A percentile compares a stretch with the other conserved stretches of the same genome.
phyloP scores from a whole-genome alignment of 2,113 vertebrate species.

The Bungarus multicinctus region DNA sequence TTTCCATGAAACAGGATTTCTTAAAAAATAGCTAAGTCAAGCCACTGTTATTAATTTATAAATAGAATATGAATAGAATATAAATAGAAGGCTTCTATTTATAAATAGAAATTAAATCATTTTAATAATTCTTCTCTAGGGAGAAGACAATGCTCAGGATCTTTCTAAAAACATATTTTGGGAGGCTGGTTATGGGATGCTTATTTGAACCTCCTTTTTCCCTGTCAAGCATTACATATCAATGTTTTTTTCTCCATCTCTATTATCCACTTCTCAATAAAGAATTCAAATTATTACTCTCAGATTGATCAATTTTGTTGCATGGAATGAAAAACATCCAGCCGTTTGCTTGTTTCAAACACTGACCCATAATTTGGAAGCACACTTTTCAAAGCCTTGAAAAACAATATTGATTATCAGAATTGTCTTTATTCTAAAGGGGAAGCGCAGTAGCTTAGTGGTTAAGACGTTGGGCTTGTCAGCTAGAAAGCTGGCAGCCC shows the following conservation, averaged over 20 bases:
- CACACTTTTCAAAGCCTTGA: neutral
- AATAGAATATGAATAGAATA: no score
- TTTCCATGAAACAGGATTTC: neutral
- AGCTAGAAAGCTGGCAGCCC: neutral
- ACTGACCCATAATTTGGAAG: neutral
- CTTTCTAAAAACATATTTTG: neutral
- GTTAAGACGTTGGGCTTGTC: neutral
- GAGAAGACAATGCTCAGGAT: neutral
- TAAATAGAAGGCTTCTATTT: no score
- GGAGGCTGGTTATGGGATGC: neutral
- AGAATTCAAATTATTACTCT: neutral
- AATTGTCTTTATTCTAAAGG: neutral
- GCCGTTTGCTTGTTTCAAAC: neutral
- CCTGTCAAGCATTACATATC: neutral
- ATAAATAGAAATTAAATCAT: neutral
- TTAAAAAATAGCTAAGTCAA: neutral
- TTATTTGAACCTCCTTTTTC: neutral
- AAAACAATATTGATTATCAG: neutral
- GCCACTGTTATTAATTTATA: neutral
- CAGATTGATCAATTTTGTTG: neutral
- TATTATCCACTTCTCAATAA: neutral
- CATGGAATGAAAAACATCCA: neutral
- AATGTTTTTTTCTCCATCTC: neutral
- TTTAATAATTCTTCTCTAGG: neutral
- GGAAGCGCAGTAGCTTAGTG: neutral